Evolutionary conservation across 2,113 vertebrate genomes (phyloP), one percentile per base, ranked within the genome.

Genomic region (Xerus inauris): DNA sequence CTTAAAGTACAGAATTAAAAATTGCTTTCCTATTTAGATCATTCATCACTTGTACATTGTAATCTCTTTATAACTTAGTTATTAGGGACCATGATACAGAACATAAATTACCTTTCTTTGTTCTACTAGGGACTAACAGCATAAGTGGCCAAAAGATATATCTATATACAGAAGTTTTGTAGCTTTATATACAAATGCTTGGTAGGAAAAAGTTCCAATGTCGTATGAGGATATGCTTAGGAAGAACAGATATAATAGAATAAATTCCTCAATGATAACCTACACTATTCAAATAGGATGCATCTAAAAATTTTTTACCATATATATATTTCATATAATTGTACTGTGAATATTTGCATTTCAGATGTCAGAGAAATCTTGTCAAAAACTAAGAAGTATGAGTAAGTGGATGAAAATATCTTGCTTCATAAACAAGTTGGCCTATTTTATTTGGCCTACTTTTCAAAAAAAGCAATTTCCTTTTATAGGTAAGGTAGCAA

Each of bases 391-490:
- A 96, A 93, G 88, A 96, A 87, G 67, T 96, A n/a, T 94, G 76
- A 97, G 80, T 86, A 92, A 96, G 64, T 94, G 69, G 69, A 94
- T 97, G 96, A 97, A 96, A 97, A 96, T 96, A 96, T 42, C 96
- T 94, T 89, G 40, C 80, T 97, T 95, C 86, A 89, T 95, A 96
- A 95, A 95, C 95, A 97, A 96, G 45, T 81, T 97, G 88, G 42
- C 85, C 93, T 97, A 95, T 79, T 97, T 97, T 95, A 73, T 91
- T 88, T 96, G 88, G 6, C 89, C 91, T 95, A 96, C 30, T 95
- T 97, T 94, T 45, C 14, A 49, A 79, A 79, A 79, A 91, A 91
- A 92, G n/a, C 42, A 54, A 72, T 91, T 96, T 96, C 13, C 17
- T 94, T 94, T 96, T 89, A 85, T 79, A 95, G 80, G 7, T 96